A percentile compares a stretch with the other conserved stretches of the same genome.
phyloP scores from a whole-genome alignment of 2,888 invertebrate genomes.

The Apomyelois bistriatella region DNA sequence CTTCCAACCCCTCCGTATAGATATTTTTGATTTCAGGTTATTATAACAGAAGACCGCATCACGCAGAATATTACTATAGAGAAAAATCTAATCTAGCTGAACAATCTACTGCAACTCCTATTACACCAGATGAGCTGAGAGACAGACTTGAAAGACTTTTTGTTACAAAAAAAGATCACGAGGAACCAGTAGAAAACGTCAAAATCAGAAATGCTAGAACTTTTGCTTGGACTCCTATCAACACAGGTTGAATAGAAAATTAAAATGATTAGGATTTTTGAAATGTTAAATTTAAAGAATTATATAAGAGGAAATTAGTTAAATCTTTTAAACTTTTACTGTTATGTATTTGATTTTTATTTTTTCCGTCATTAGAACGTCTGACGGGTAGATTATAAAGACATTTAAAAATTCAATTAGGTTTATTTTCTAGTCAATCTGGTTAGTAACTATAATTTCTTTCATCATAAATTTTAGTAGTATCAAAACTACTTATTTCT shows the following conservation, averaged over 20 bases:
- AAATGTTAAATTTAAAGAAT: not conserved
- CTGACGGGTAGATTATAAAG: too few relatives aligned
- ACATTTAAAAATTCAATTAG: not conserved
- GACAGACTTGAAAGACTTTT: constrained; percentile 74
- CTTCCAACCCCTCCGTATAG: constrained; percentile 11
- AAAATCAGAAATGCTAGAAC: constrained; percentile 62
- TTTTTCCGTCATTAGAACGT: too few relatives aligned
- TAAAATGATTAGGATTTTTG: not conserved
- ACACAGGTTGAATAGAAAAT: constrained; percentile 32
- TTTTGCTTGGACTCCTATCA: constrained; percentile 70
- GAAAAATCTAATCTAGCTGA: constrained; percentile 51
- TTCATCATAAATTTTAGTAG: too few relatives aligned
- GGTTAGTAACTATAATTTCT: not conserved
- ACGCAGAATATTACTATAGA: constrained; percentile 52
- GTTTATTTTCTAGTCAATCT: not conserved
- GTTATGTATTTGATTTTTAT: too few relatives aligned
- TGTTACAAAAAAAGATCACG: constrained; percentile 61
- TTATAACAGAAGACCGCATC: constrained; percentile 54
- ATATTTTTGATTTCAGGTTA: constrained; percentile 45
- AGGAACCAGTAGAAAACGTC: constrained; percentile 42
- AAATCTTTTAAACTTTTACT: too few relatives aligned
- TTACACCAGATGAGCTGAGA: constrained; percentile 74
- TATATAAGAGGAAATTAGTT: too few relatives aligned
- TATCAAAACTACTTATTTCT: too few relatives aligned
- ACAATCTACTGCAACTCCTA: constrained; percentile 58